Conservation (phyloP, 2,888 invertebrate species). For the Plebejus melissa region DNA sequence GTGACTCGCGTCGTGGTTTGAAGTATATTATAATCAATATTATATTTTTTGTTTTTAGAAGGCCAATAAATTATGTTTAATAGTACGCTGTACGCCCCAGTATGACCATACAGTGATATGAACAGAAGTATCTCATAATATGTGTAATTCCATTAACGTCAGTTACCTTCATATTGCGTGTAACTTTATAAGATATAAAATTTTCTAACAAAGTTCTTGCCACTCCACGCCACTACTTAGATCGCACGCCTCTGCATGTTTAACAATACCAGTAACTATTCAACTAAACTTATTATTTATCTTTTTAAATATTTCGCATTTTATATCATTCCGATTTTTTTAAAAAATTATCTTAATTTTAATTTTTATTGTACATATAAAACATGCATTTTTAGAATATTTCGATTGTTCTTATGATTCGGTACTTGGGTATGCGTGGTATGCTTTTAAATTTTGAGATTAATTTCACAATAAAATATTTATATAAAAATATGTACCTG, state of each 20-base stretch:
- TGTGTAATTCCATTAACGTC: constrained; percentile 3
- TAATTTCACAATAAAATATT: constrained; percentile 28
- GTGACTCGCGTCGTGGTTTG: neutral
- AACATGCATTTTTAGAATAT: constrained; percentile 4
- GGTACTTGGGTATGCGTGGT: neutral
- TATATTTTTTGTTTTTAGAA: neutral
- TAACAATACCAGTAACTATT: neutral
- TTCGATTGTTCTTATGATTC: constrained; percentile 5
- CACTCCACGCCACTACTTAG: neutral
- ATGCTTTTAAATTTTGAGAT: constrained; percentile 24
- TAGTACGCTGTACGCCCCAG: neutral
- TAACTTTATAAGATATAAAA: neutral
- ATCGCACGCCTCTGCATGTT: neutral
- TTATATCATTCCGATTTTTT: constrained; percentile 3
- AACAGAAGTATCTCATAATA: neutral
- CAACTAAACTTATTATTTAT: neutral
- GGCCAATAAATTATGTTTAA: neutral
- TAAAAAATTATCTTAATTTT: neutral
- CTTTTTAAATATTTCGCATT: neutral
- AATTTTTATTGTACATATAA: constrained; percentile 5
- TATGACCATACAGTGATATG: constrained; percentile 6
- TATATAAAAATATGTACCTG: constrained; percentile 27
- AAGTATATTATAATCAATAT: neutral
- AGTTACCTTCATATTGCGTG: neutral
- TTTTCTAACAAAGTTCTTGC: neutral